phyloP scores from a whole-genome alignment of 1,140 invertebrate species.

The Epicauta chinensis region DNA sequence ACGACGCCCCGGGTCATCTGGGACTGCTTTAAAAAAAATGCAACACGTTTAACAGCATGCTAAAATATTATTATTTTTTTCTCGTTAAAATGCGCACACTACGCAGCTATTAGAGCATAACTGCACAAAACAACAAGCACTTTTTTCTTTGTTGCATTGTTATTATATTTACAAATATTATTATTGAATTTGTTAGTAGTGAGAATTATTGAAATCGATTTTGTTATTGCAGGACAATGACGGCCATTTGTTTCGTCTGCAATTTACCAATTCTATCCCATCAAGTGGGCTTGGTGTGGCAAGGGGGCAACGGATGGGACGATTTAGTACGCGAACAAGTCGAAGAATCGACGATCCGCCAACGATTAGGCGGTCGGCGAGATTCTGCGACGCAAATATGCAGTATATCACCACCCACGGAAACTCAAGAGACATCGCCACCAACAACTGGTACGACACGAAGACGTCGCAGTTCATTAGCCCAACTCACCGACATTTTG shows the following conservation, averaged over 20 bases:
- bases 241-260: slow-evolving; percentile 91
- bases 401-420: slow-evolving; percentile 71
- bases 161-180: neutral
- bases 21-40: slow-evolving; percentile 10
- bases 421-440: slow-evolving; percentile 56
- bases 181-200: neutral
- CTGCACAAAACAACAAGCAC: neutral
- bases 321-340: slow-evolving; percentile 72
- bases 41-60: slow-evolving; percentile 13
- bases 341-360: slow-evolving; percentile 75
- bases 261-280: slow-evolving; percentile 89
- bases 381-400: slow-evolving; percentile 86
- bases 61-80: slow-evolving; percentile 1
- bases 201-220: slow-evolving; percentile 16
- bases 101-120: neutral
- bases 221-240: slow-evolving; percentile 70
- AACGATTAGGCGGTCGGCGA: slow-evolving; percentile 70
- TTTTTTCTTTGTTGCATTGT: neutral
- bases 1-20: slow-evolving; percentile 17
- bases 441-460: slow-evolving; percentile 50
- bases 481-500: slow-evolving; percentile 80
- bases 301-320: slow-evolving; percentile 89
- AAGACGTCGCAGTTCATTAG: slow-evolving; percentile 72
- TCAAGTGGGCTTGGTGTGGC: slow-evolving; percentile 88
- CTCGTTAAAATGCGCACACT: too few relatives aligned